Evolutionary conservation across 2,888 invertebrate species (phyloP), one percentile per base, ranked within the genome.

Genomic region (Calliscelio sp.): DNA sequence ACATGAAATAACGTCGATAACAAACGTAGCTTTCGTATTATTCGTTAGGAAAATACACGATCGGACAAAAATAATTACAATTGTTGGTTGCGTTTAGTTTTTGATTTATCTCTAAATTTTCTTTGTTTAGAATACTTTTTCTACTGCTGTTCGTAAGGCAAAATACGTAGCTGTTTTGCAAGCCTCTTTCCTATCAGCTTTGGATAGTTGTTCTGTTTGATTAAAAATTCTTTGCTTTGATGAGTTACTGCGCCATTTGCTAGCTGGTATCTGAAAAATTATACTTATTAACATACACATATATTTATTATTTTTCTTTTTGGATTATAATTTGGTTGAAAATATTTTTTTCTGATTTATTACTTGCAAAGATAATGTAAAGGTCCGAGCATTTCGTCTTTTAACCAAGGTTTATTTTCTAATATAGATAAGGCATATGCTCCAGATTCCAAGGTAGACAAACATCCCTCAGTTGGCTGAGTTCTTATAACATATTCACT

Each of bases 401-500:
- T 95, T 86, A 97, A 95, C 84, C 94, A 94, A 32, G 94, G 92
- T 89, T 96, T 94, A 22, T 94, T 94, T 94, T 99, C 98, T 73
- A 98, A 92, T 84, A 96, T 94, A 0, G 97, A 94, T 73, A 99
- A 94, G 5, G 97, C 97, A 90, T 96, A 94, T 0, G 97, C 97
- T 8, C 97, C 98, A 51, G 97, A 97, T 93, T 98, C 98, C 44
- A 99, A 93, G 0, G 98, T 99, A 74, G 98, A 98, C 16, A 99
- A 94, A 90, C 98, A 98, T 25, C 97, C 97, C 92, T 98, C 97
- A 4, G 97, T 97, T 1, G 98, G 98, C 91, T 99, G 98, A 4
- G 98, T 98, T 86, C 98, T 95, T 88, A 99, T 98, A 73, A 98
- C 97, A 92, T 98, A 99, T 92, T 96, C 96, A 92, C 98, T 98